These are phyloP conservation scores for Lepidocyrtoides sp. DNA, from an alignment of 2,888 invertebrate genomes.

Conservation along the genomic window DNA sequence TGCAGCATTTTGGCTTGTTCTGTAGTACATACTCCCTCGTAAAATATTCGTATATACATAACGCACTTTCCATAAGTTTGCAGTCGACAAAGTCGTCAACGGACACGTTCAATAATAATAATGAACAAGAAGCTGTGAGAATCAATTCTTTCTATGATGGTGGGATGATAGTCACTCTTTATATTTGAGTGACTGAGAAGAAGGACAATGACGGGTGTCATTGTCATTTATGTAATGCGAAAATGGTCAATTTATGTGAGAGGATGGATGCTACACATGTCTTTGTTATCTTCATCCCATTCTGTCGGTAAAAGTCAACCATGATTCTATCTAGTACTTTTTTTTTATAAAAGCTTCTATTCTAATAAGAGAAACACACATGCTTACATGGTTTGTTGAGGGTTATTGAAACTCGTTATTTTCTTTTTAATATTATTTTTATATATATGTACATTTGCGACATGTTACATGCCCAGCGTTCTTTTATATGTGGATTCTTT, in stretches of 20 bases:
- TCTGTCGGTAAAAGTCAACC: neutral
- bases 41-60: no score
- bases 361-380: no score
- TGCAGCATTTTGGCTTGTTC: no score
- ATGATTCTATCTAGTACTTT: neutral
- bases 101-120: no score
- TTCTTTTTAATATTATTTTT: no score
- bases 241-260: slow-evolving; percentile 36
- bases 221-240: slow-evolving; percentile 35
- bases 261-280: slow-evolving; percentile 3
- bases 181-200: neutral
- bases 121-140: no score
- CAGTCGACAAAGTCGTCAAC: no score
- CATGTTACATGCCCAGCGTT: no score
- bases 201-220: slow-evolving; percentile 18
- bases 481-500: neutral
- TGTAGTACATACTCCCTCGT: no score
- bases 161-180: neutral
- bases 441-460: no score
- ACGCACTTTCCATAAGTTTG: no score
- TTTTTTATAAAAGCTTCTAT: no score
- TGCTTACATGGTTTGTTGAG: neutral
- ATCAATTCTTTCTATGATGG: slow-evolving; percentile 43
- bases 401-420: neutral
- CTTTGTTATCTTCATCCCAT: slow-evolving; percentile 39